phyloP scores from a whole-genome alignment of 2,888 invertebrate genomes.

The Tenthredo livida region DNA sequence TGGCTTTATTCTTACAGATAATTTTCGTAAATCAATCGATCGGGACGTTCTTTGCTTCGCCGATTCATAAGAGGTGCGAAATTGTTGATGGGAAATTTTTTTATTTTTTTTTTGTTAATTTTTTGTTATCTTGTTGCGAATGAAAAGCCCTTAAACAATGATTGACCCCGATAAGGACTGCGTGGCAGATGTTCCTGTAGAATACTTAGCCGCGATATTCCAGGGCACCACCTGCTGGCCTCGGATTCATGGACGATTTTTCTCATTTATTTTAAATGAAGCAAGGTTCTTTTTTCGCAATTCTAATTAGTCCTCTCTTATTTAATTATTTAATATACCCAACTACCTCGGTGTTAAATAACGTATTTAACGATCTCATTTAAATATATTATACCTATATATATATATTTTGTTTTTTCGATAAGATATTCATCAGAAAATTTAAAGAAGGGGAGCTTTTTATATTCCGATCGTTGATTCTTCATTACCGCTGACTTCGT shows the following conservation, averaged over 20 bases:
- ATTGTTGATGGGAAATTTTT: too few relatives aligned
- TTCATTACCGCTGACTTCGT: neutral
- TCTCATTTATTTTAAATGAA: neutral
- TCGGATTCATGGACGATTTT: constrained; percentile 26
- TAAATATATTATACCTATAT: neutral
- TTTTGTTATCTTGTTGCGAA: too few relatives aligned
- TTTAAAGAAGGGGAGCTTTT: neutral
- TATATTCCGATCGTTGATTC: neutral
- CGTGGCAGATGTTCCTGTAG: constrained; percentile 35
- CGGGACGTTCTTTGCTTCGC: too few relatives aligned
- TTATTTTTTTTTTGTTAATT: neutral
- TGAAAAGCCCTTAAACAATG: neutral
- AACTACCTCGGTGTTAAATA: neutral
- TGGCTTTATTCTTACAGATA: neutral
- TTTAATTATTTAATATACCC: neutral
- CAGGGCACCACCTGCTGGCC: constrained; percentile 35
- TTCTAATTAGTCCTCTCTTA: neutral
- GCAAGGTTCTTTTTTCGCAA: neutral
- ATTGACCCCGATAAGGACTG: constrained; percentile 25
- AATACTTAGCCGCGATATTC: neutral
- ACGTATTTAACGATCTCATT: neutral
- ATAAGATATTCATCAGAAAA: neutral
- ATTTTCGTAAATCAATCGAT: neutral
- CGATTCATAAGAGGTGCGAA: too few relatives aligned
- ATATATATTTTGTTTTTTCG: neutral